Percentiles rank a stretch among this genome's conserved stretches.
phyloP scores from a whole-genome alignment of 2,888 invertebrate genomes.

The Crepidodera aurea region DNA sequence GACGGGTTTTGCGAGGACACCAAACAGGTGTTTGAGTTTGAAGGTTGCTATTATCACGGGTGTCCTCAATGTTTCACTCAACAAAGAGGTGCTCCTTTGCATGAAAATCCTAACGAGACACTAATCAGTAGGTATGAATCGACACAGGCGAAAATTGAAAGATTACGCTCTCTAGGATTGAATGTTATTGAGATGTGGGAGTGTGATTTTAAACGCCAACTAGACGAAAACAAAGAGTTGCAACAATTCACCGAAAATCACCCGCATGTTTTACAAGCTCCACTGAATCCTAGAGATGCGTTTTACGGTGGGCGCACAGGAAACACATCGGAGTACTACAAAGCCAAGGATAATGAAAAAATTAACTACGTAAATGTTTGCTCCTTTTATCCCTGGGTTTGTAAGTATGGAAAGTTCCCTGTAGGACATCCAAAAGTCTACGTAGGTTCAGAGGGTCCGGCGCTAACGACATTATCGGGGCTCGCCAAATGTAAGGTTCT shows the following conservation, averaged over 20 bases:
- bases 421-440: conserved; percentile 47
- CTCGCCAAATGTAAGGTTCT: conserved; percentile 39
- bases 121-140: conserved; percentile 22
- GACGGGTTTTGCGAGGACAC: conserved; percentile 36
- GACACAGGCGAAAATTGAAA: conserved; percentile 13
- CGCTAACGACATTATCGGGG: conserved; percentile 27
- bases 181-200: conserved; percentile 21
- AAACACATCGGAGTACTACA: conserved; percentile 19
- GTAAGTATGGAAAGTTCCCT: conserved; percentile 48
- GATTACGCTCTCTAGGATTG: conserved; percentile 3
- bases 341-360: conserved; percentile 29
- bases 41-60: conserved; percentile 39
- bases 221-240: conserved; percentile 11
- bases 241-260: neutral
- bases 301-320: conserved; percentile 39
- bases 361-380: conserved; percentile 47
- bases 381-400: conserved; percentile 42
- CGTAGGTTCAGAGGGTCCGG: conserved; percentile 34
- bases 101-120: conserved; percentile 13
- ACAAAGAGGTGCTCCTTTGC: conserved; percentile 17
- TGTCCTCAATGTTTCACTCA: conserved; percentile 17
- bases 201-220: conserved; percentile 9
- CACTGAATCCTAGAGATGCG: conserved; percentile 37
- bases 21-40: conserved; percentile 38
- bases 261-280: neutral